Evolutionary conservation across 2,797 vertebrate genomes (phyloP), one percentile per base, ranked within the genome.

Genomic region (Cossypha polioptera): DNA sequence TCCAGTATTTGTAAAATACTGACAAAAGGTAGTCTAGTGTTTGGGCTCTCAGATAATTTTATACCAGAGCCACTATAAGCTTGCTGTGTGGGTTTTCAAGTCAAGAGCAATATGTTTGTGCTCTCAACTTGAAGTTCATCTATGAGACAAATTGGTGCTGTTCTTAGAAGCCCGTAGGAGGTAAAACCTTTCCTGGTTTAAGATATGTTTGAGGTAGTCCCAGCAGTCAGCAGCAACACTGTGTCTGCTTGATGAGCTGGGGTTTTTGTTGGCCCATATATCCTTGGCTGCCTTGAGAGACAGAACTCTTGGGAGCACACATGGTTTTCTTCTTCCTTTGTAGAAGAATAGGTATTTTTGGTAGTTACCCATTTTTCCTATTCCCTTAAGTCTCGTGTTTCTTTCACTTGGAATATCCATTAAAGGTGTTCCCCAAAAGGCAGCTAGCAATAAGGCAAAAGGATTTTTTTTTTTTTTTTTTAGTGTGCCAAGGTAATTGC

Each of bases 81-180:
- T 72, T 51, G 54, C 28, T 42, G 26, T 43, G 65, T 85, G 65
- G 40, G 66, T 78, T 95, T 94, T 86, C 42, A 47, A 81, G 38
- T 53, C 2, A 7, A 36, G 76, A 95, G 61, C 2, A 6, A 0
- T 61, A 31, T 33, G 73, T 10, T 71, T 88, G 75, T 94, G 62
- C 66, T 92, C 92, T 75, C 21, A 38, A 33, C 47, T 91, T 2
- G 0, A 80, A 84, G 90, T 68, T 73, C 25, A 82, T 26, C 66
- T 90, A 20, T 26, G 33, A 77, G 54, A 61, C 54, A 74, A 50
- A 67, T 78, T 78, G 28, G 5, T 79, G 59, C 67, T 82, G 48
- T 81, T 86, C 51, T 72, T 57, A 50, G 94, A 86, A 82, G 61
- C 13, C 42, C 50, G n/a, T 74, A 65, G 72, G 68, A 93, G 57